Base-by-base conservation (phyloP, 2,113 vertebrate genomes). In the Laterallus jamaicensis region DNA sequence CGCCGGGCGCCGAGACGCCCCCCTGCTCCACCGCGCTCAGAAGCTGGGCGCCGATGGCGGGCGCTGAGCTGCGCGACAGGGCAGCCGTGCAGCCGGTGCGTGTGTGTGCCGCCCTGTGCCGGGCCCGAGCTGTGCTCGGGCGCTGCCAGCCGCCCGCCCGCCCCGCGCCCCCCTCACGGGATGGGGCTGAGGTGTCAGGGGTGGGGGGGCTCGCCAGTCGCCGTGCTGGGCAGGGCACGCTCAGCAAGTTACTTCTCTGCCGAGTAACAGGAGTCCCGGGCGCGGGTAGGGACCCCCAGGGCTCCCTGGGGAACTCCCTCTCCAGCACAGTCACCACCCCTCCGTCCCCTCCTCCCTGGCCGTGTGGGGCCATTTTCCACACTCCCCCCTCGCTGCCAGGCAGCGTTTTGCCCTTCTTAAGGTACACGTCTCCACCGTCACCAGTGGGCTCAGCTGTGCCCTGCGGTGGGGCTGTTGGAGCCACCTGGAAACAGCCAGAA, bases 131-230 rank as follows among this genome's bases (percentile, higher is more conserved):
- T 18, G n/a, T 5, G 12, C 4, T 6, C 2, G 19, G 5, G 5
- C 5, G 26, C 44, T 8, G 21, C 17, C n/a, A 2, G 40, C 31
- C 1, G 40, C 60, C n/a, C n/a, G 5, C 37, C 60, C 50, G 15
- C 15, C 55, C 1, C 9, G 11, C 7, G 7, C 5, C 6, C 3
- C 42, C 12, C 26, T 28, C 4, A 5, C 19, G 3, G 37, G 22
- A 2, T 37, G 13, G 18, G 12, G 42, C 3, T 25, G 5, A 40
- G n/a, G 3, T 5, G 12, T 6, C 0, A 0, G 2, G 13, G 4
- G 0, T 1, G 5, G 12, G 5, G 12, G 9, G 47, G 0, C 4
- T 7, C 39, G 6, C 15, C 1, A 2, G 1, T 13, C 18, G 37
- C 42, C 3, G 0, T 12, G 8, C 3, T 0, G 1, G 26, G 25